These are phyloP conservation scores for Bovichtus diacanthus DNA, from an alignment of 2,797 vertebrate species.

Conservation along the genomic window DNA sequence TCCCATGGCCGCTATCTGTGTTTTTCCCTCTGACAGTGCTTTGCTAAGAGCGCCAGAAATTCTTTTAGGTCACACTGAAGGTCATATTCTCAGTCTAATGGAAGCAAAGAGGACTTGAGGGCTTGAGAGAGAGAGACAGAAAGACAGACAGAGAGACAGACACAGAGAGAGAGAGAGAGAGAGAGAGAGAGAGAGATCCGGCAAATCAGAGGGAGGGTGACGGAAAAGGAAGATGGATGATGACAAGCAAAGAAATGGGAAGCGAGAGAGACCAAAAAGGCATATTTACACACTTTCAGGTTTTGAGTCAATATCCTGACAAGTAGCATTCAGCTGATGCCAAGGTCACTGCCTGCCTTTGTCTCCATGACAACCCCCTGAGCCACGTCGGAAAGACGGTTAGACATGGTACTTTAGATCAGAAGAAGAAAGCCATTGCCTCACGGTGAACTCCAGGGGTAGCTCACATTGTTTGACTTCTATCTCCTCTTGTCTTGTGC, in stretches of 20 bases:
- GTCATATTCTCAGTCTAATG: slow-evolving; percentile 55
- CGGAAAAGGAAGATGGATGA: slow-evolving; percentile 38
- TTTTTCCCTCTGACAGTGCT: slow-evolving; percentile 25
- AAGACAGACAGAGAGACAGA: neutral
- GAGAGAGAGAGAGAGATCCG: neutral
- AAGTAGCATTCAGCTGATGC: slow-evolving; percentile 38
- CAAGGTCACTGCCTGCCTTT: slow-evolving; percentile 47
- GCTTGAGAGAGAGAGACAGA: neutral
- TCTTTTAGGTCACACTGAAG: slow-evolving; percentile 48
- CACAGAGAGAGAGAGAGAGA: neutral
- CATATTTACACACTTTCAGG: slow-evolving; percentile 48
- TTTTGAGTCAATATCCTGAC: slow-evolving; percentile 60
- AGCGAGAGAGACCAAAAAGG: slow-evolving; percentile 7
- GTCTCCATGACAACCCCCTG: slow-evolving; percentile 69
- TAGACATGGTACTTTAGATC: slow-evolving; percentile 9
- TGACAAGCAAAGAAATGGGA: slow-evolving; percentile 27
- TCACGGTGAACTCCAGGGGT: neutral
- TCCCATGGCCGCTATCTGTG: slow-evolving; percentile 35
- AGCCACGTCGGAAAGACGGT: slow-evolving; percentile 23
- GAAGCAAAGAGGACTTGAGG: slow-evolving; percentile 34
- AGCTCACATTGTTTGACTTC: slow-evolving; percentile 24
- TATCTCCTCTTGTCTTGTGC: slow-evolving; percentile 16
- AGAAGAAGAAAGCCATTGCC: neutral
- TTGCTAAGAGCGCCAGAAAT: slow-evolving; percentile 51
- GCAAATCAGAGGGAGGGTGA: slow-evolving; percentile 11